Conservation (phyloP, 2,113 vertebrate genomes). For the Oryzias curvinotus region DNA sequence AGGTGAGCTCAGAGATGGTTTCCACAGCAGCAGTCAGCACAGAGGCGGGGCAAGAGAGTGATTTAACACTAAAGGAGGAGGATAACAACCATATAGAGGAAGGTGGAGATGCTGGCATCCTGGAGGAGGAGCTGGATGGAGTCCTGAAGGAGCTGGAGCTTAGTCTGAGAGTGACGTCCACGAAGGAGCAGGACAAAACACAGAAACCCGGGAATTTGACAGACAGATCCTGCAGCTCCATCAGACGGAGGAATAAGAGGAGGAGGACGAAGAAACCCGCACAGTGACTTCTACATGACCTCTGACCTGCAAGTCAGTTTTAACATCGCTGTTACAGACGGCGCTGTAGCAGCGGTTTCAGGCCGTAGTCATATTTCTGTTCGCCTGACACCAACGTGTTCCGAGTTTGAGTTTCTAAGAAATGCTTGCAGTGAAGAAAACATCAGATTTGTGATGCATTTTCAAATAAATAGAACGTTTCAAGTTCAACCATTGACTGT, state of each 20-base stretch:
- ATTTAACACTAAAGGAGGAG: neutral
- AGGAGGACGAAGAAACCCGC: constrained; percentile 47
- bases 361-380: no score
- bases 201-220: constrained; percentile 8
- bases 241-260: constrained; percentile 81
- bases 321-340: neutral
- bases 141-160: constrained; percentile 58
- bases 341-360: neutral
- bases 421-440: no score
- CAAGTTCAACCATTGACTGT: no score
- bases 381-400: no score
- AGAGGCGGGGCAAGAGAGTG: neutral
- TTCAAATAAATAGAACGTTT: no score
- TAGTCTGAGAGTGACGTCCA: constrained; percentile 32
- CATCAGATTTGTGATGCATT: no score
- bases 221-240: constrained; percentile 6
- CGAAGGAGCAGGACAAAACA: constrained; percentile 48
- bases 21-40: neutral
- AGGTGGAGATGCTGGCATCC: constrained; percentile 18
- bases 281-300: constrained; percentile 22
- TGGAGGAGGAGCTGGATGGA: constrained; percentile 23
- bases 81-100: constrained; percentile 11
- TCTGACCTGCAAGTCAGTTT: no score
- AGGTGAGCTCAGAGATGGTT: constrained; percentile 11
- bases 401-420: no score